These are phyloP conservation scores for Mormyrops boulengeri DNA, from an alignment of 2,797 vertebrate genomes.

Conservation along the genomic window DNA sequence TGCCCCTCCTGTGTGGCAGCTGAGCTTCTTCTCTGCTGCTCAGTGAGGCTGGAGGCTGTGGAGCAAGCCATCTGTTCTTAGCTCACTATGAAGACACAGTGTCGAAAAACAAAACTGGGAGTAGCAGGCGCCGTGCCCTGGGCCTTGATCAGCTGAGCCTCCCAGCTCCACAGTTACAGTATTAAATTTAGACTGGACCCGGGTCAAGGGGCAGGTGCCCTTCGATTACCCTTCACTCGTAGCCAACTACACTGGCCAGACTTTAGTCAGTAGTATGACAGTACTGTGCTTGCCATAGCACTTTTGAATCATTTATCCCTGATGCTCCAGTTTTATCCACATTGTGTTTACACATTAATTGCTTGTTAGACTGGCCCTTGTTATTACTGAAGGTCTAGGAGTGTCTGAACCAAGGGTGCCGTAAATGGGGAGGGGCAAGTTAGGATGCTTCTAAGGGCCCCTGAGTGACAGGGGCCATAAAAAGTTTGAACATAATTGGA, in stretches of 20 bases:
- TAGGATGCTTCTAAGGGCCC: not conserved
- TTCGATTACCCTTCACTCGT: not conserved
- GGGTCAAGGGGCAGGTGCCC: not conserved
- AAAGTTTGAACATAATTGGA: not conserved
- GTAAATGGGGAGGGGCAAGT: not conserved
- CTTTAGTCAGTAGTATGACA: not conserved
- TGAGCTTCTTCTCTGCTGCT: not conserved
- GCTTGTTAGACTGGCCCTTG: not conserved
- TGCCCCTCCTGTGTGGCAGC: not conserved
- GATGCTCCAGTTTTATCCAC: not conserved
- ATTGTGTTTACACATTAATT: not conserved
- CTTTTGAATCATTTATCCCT: not conserved
- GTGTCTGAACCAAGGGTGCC: not conserved
- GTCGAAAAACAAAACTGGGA: slow-evolving; percentile 3
- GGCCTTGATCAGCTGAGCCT: not conserved
- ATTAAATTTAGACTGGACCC: slow-evolving; percentile 5
- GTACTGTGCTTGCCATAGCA: not conserved
- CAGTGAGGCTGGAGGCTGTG: slow-evolving; percentile 2
- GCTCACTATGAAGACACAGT: slow-evolving; percentile 1
- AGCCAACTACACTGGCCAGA: not conserved
- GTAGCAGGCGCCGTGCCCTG: not conserved
- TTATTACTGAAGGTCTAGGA: not conserved
- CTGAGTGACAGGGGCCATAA: not conserved
- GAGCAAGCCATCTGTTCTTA: slow-evolving; percentile 9
- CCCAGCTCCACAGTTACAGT: not conserved